Evolutionary conservation across 2,888 invertebrate species (phyloP).

Genomic region (Saturnia pavonia): DNA sequence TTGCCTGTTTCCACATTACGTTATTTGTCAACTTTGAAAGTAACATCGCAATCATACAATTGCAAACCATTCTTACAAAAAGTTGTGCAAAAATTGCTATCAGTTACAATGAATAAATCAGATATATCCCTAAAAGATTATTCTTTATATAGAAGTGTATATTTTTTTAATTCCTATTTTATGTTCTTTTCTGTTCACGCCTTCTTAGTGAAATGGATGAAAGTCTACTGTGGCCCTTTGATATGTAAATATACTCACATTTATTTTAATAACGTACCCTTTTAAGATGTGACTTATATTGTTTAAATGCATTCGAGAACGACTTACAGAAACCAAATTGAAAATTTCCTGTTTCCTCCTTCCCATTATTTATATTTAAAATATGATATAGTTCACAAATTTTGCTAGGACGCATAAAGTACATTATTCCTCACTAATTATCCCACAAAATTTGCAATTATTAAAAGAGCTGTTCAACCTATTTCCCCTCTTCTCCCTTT

Average conservation of each 20-base stretch:
- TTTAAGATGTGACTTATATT: not conserved
- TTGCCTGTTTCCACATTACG: not conserved
- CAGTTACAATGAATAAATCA: not conserved
- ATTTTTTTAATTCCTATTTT: slow-evolving; percentile 28
- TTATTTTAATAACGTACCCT: slow-evolving; percentile 20
- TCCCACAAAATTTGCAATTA: not conserved
- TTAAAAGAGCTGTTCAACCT: not conserved
- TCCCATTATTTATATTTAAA: not conserved
- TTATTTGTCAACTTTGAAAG: not conserved
- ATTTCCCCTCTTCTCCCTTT: too few species aligned
- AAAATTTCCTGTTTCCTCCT: not conserved
- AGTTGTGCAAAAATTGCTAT: not conserved
- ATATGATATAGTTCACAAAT: not conserved
- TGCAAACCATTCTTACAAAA: too few species aligned
- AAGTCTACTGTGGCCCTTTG: slow-evolving; percentile 69
- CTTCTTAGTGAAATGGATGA: slow-evolving; percentile 65
- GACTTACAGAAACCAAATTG: not conserved
- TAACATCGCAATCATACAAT: not conserved
- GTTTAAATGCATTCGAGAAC: not conserved
- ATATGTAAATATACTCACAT: slow-evolving; percentile 67
- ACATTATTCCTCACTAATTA: not conserved
- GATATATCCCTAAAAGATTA: not conserved
- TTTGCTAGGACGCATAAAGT: not conserved
- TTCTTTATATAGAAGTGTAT: not conserved
- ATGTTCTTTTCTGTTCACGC: slow-evolving; percentile 71